A percentile compares a stretch with the other conserved stretches of the same genome.
Conservation (phyloP, 2,888 invertebrate species). For the Meganola albula region DNA sequence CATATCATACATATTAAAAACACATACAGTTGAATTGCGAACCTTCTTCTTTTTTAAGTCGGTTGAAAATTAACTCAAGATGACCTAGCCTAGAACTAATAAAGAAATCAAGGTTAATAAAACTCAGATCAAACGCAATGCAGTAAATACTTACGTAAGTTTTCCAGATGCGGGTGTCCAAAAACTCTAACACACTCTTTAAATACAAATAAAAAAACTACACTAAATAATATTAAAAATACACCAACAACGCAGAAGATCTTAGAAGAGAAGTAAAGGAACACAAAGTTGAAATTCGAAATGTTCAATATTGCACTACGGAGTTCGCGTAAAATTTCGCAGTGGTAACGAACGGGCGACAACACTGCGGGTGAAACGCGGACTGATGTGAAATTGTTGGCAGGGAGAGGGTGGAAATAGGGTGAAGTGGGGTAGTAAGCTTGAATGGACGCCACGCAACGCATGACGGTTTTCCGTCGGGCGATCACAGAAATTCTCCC, state of each 20-base stretch:
- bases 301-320: slow-evolving; percentile 56
- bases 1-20: too few species aligned
- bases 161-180: slow-evolving; percentile 46
- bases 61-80: too few species aligned
- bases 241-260: slow-evolving; percentile 28
- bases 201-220: slow-evolving; percentile 33
- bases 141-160: slow-evolving; percentile 75
- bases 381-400: slow-evolving; percentile 42
- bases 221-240: slow-evolving; percentile 32
- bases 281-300: slow-evolving; percentile 38
- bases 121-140: slow-evolving; percentile 56
- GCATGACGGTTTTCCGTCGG: slow-evolving; percentile 27
- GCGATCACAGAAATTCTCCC: slow-evolving; percentile 30
- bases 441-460: slow-evolving; percentile 45
- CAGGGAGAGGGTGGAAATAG: slow-evolving; percentile 48
- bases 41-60: too few species aligned
- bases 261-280: slow-evolving; percentile 28
- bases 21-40: too few species aligned
- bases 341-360: slow-evolving; percentile 26
- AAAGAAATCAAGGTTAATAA: slow-evolving; percentile 14
- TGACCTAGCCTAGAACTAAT: background rate
- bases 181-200: slow-evolving; percentile 42
- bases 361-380: slow-evolving; percentile 38
- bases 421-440: slow-evolving; percentile 37
- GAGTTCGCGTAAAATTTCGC: slow-evolving; percentile 48